Conservation (phyloP, 2,888 invertebrate genomes). For the Habroteleia sp. region DNA sequence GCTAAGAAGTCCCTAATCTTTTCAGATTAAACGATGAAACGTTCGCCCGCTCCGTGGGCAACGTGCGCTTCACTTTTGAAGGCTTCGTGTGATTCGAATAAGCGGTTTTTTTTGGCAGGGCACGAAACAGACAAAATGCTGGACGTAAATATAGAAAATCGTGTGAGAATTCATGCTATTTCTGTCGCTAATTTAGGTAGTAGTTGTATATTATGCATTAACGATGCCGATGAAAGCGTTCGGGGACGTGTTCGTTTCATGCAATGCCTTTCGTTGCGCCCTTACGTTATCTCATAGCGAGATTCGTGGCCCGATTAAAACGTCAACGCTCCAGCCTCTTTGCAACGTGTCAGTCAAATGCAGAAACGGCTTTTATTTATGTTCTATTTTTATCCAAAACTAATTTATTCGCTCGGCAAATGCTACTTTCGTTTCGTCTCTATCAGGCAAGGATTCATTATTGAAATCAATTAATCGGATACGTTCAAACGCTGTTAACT, state of each 20-base stretch:
- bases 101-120: slow-evolving; percentile 55
- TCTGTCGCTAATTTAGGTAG: slow-evolving; percentile 60
- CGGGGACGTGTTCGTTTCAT: slow-evolving; percentile 43
- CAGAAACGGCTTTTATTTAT: slow-evolving; percentile 28
- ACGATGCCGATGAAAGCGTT: slow-evolving; percentile 54
- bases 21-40: slow-evolving; percentile 1
- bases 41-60: slow-evolving; percentile 1
- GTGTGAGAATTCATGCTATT: slow-evolving; percentile 63
- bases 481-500: slow-evolving; percentile 1
- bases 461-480: background rate
- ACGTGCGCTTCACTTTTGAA: slow-evolving; percentile 25
- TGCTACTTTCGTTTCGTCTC: background rate
- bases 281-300: slow-evolving; percentile 47
- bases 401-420: slow-evolving; percentile 7
- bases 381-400: slow-evolving; percentile 23
- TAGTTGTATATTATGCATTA: slow-evolving; percentile 57
- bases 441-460: background rate
- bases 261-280: slow-evolving; percentile 50
- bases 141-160: slow-evolving; percentile 58
- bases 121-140: slow-evolving; percentile 54
- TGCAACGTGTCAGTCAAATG: slow-evolving; percentile 42
- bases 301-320: slow-evolving; percentile 36
- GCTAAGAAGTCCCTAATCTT: slow-evolving; percentile 9
- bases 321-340: slow-evolving; percentile 39
- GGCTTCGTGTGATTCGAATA: slow-evolving; percentile 48